Percentiles rank a stretch among this genome's conserved stretches.
phyloP scores from a whole-genome alignment of 2,113 vertebrate genomes.

The Rallus limicola region DNA sequence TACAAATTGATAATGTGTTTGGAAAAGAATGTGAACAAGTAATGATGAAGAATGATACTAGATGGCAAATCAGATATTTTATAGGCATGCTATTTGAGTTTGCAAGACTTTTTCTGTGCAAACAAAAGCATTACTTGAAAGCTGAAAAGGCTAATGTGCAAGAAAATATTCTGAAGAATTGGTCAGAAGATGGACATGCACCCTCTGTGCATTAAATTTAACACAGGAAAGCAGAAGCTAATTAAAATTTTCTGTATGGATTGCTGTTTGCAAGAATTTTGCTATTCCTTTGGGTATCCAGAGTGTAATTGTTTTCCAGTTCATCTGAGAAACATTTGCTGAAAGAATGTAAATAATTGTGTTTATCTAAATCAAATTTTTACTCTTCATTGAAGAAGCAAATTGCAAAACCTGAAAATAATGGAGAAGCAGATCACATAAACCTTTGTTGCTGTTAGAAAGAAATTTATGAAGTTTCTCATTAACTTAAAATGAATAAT shows the following conservation, averaged over 20 bases:
- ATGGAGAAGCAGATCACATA: background rate
- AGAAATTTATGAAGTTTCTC: background rate
- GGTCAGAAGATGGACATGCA: background rate
- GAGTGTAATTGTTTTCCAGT: background rate
- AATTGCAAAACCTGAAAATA: constrained; percentile 30
- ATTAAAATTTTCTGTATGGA: background rate
- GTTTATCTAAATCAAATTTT: constrained; percentile 59
- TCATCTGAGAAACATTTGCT: constrained; percentile 35
- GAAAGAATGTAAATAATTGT: constrained; percentile 31
- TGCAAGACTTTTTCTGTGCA: background rate
- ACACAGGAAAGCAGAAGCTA: background rate
- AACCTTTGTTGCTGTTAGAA: background rate
- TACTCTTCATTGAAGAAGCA: constrained; percentile 47
- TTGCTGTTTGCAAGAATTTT: constrained; percentile 25
- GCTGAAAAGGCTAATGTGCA: background rate
- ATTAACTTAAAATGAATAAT: background rate
- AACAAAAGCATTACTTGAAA: background rate
- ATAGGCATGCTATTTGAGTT: background rate
- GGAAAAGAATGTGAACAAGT: background rate
- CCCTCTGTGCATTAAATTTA: background rate
- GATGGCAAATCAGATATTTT: background rate
- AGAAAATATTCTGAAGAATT: background rate
- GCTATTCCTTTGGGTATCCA: background rate
- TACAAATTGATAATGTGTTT: background rate
- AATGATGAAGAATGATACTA: background rate